These are phyloP conservation scores for Brachionus sp. DNA, from an alignment of 1,140 invertebrate genomes.

Conservation along the genomic window DNA sequence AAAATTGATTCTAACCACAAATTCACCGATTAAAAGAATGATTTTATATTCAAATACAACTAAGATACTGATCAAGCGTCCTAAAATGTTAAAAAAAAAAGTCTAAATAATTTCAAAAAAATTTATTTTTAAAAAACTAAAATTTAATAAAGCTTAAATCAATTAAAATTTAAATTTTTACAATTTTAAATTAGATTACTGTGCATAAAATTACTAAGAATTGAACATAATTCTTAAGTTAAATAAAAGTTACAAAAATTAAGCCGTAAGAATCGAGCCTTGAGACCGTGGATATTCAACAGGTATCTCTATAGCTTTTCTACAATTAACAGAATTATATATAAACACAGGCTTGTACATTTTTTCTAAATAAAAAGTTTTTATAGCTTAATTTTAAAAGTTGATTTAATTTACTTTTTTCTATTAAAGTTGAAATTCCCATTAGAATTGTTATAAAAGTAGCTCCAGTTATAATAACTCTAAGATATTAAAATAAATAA, in stretches of 20 bases:
- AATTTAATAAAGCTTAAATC: neutral
- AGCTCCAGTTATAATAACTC: neutral
- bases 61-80: neutral
- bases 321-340: neutral
- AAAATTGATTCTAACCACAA: neutral
- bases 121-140: neutral
- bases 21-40: slow-evolving; percentile 5
- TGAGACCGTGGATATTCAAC: neutral
- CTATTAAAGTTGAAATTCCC: neutral
- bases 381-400: neutral
- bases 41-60: neutral
- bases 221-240: neutral
- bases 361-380: neutral
- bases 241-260: neutral
- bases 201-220: neutral
- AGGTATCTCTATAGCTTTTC: neutral
- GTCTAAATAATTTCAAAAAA: neutral
- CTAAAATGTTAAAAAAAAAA: neutral
- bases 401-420: neutral
- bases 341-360: slow-evolving; percentile 14
- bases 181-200: neutral
- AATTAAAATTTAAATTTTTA: neutral
- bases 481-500: neutral
- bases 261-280: neutral
- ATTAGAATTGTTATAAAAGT: neutral